phyloP scores from a whole-genome alignment of 2,888 invertebrate genomes.

The Ormyrus rosae region DNA sequence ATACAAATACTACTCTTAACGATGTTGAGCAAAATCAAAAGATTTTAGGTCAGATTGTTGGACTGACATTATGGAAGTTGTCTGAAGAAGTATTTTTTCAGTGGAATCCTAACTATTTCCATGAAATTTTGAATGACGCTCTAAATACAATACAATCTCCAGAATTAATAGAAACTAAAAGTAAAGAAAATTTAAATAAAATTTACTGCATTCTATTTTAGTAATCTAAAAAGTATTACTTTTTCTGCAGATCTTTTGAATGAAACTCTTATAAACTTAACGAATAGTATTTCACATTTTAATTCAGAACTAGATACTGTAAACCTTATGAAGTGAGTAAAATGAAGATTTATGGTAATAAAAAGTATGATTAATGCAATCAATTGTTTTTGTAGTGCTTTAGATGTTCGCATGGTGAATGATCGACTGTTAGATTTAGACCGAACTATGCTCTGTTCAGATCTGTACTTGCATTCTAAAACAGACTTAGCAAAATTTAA shows the following conservation, averaged over 20 bases:
- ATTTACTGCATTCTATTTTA: neutral
- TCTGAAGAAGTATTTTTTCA: constrained; percentile 69
- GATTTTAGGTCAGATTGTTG: constrained; percentile 66
- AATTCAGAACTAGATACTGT: constrained; percentile 54
- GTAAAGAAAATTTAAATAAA: constrained; percentile 56
- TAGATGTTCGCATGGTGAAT: constrained; percentile 68
- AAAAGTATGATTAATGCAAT: constrained; percentile 21
- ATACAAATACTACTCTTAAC: constrained; percentile 50
- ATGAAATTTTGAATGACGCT: constrained; percentile 61
- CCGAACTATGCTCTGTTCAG: constrained; percentile 66
- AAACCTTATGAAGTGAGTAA: constrained; percentile 58
- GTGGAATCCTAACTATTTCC: constrained; percentile 70
- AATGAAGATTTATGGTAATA: neutral
- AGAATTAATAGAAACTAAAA: constrained; percentile 59
- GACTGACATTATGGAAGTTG: constrained; percentile 68
- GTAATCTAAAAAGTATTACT: constrained; percentile 23
- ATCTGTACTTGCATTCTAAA: constrained; percentile 63
- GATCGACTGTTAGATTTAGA: constrained; percentile 69
- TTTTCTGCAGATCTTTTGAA: constrained; percentile 62
- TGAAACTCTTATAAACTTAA: constrained; percentile 59
- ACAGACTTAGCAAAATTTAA: constrained; percentile 64
- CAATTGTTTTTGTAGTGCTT: constrained; percentile 60
- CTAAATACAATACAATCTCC: constrained; percentile 61
- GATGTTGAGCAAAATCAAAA: constrained; percentile 51
- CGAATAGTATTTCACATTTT: constrained; percentile 51